These are phyloP conservation scores for Acanthochromis polyacanthus DNA, from an alignment of 2,113 vertebrate species.

Conservation along the genomic window DNA sequence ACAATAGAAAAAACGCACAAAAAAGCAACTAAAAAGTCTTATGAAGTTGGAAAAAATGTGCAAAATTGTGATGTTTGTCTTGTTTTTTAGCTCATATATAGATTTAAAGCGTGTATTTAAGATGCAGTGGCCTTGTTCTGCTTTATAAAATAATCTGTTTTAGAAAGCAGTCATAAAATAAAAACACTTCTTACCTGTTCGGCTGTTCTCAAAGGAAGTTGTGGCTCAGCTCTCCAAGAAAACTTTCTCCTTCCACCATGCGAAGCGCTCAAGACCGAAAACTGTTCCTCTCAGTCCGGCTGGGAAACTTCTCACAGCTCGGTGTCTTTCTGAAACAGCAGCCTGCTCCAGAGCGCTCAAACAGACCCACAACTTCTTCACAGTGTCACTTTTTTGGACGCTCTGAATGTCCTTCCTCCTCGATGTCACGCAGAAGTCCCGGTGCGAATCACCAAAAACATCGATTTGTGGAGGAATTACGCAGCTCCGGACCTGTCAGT, in stretches of 20 bases:
- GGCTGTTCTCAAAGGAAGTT: slow-evolving; percentile 11
- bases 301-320: slow-evolving; percentile 6
- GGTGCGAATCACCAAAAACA: slow-evolving; percentile 10
- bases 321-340: slow-evolving; percentile 17
- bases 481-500: slow-evolving; percentile 30
- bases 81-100: too few species aligned
- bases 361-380: background rate
- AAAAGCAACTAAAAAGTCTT: too few species aligned
- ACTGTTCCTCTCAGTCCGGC: slow-evolving; percentile 38
- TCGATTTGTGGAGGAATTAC: background rate
- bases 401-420: background rate
- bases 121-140: background rate
- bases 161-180: too few species aligned
- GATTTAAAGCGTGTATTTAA: background rate
- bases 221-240: slow-evolving; percentile 37
- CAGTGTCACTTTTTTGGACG: slow-evolving; percentile 19
- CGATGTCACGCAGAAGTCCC: slow-evolving; percentile 12
- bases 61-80: too few species aligned
- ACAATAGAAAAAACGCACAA: background rate
- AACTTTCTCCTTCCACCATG: slow-evolving; percentile 41
- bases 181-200: slow-evolving; percentile 42
- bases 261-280: slow-evolving; percentile 41
- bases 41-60: too few species aligned
- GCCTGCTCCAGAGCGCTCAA: background rate
- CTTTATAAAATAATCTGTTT: too few species aligned